phyloP scores from a whole-genome alignment of 2,888 invertebrate species.

The Digitonthophagus gazella region DNA sequence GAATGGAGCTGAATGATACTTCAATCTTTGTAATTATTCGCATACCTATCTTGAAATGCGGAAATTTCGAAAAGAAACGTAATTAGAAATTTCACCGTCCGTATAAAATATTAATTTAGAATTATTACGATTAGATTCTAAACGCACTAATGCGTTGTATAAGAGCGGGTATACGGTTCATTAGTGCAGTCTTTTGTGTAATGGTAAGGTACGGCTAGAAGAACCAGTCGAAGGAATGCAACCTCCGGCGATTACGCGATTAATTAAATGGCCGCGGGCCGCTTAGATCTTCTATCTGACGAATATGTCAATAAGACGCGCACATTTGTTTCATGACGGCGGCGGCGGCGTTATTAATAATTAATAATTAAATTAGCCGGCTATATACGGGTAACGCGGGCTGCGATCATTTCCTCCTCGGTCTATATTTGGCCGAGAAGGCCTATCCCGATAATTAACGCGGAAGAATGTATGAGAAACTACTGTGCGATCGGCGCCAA shows the following conservation, averaged over 20 bases:
- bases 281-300: conserved; percentile 6
- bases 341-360: conserved; percentile 6
- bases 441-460: conserved; percentile 14
- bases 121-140: no score
- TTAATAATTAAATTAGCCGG: conserved; percentile 17
- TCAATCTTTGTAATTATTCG: no score
- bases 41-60: no score
- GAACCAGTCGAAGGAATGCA: neutral
- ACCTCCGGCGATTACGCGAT: conserved; percentile 6
- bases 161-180: no score
- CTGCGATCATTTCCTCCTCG: conserved; percentile 11
- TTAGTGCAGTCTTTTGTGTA: neutral
- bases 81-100: no score
- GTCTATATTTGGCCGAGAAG: conserved; percentile 16
- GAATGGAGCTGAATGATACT: no score
- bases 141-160: neutral
- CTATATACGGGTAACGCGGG: conserved; percentile 7
- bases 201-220: neutral
- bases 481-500: conserved; percentile 4
- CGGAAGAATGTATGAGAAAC: conserved; percentile 17
- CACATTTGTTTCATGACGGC: conserved; percentile 14
- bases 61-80: no score
- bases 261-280: conserved; percentile 13
- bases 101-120: no score
- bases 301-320: conserved; percentile 15